Evolutionary conservation across 2,113 vertebrate species (phyloP), one percentile per base, ranked within the genome.

Genomic region (Cynoglossus semilaevis): DNA sequence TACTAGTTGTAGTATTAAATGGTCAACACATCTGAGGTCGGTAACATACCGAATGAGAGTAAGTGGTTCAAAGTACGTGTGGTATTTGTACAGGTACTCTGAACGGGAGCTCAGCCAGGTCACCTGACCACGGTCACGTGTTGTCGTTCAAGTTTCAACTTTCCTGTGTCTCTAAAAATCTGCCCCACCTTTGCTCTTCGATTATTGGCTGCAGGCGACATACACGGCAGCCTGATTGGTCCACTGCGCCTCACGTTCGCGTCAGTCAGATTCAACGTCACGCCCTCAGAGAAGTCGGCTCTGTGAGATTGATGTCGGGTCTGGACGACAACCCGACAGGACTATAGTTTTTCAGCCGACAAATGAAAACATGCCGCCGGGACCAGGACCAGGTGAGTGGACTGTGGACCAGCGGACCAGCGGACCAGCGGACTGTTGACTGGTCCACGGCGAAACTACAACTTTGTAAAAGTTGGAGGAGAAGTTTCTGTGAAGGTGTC

Each of bases 111-210:
- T 49, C n/a, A 5, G 16, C 54, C 36, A 12, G 60, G 54, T 92
- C 90, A 92, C 87, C 85, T 91, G 91, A 91, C 81, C 54, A 46
- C 41, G 56, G 47, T 92, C 91, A 92, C 91, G 81, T 92, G 91
- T 82, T 67, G 59, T 15, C 54, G 62, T 77, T 88, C 84, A 85
- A 85, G 86, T 90, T 89, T 89, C 88, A 87, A 57, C 80, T 80
- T 87, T 82, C 13, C 71, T 9, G 34, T 44, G 3, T 36, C 6
- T 35, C 19, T 8, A 63, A 75, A 85, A 50, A 73, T 51, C 74
- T 29, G 15, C 35, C 83, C 82, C 80, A 71, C 87, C 87, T 47
- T 5, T 1, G 41, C 7, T 14, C 0, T 2, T 0, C 11, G 1
- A 7, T 56, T 5, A 88, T 88, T 91, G 85, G 89, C 15, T 45